Conservation (phyloP, 2,113 vertebrate genomes). For the Myotis lucifugus region DNA sequence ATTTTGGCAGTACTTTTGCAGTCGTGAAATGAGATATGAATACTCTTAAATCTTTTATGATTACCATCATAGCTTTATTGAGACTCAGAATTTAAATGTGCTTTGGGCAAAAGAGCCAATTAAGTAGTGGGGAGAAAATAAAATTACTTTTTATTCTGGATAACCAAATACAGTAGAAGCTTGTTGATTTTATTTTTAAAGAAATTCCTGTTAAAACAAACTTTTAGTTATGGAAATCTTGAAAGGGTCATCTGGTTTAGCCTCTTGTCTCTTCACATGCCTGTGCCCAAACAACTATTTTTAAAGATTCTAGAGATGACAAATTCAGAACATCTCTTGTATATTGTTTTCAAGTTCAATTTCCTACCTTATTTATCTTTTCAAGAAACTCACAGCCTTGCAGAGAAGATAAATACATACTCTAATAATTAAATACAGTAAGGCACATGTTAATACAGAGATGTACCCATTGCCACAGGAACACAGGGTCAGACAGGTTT, state of each 20-base stretch:
- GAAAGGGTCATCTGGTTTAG: neutral
- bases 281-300: neutral
- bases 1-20: slow-evolving; percentile 74
- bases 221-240: slow-evolving; percentile 21
- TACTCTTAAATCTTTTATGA: slow-evolving; percentile 82
- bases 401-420: neutral
- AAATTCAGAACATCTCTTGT: neutral
- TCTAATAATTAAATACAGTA: neutral
- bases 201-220: slow-evolving; percentile 32
- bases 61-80: slow-evolving; percentile 64
- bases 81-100: slow-evolving; percentile 74
- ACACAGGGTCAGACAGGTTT: neutral
- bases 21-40: slow-evolving; percentile 80
- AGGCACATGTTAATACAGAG: neutral
- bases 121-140: slow-evolving; percentile 72
- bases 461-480: neutral
- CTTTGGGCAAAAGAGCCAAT: slow-evolving; percentile 78
- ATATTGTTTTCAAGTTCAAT: slow-evolving; percentile 18
- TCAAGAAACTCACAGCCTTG: neutral
- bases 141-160: slow-evolving; percentile 66
- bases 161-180: slow-evolving; percentile 20
- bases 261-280: neutral
- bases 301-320: neutral
- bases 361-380: neutral
- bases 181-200: slow-evolving; percentile 45